These are phyloP conservation scores for Numenius phaeopus DNA, from an alignment of 2,797 vertebrate species.

Conservation along the genomic window DNA sequence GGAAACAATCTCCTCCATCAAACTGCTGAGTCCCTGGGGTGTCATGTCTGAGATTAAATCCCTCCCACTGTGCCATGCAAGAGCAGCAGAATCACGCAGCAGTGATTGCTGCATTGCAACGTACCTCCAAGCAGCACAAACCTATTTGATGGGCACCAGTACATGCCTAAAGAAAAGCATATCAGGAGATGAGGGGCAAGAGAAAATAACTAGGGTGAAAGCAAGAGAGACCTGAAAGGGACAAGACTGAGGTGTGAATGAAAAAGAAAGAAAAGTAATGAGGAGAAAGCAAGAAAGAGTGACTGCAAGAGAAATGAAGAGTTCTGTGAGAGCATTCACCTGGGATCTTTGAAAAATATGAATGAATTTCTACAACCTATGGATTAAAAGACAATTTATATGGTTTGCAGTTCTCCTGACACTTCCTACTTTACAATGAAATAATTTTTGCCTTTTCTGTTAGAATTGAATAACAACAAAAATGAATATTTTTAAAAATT, in stretches of 20 bases:
- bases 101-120: background rate
- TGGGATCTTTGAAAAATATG: background rate
- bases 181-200: background rate
- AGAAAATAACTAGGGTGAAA: background rate
- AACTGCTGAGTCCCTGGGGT: background rate
- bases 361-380: background rate
- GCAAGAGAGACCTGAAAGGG: background rate
- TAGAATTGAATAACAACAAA: background rate
- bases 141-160: background rate
- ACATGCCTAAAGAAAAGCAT: background rate
- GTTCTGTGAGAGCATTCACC: background rate
- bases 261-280: background rate
- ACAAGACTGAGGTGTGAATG: background rate
- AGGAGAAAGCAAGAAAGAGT: background rate
- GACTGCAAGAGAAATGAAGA: background rate
- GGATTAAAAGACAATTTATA: background rate
- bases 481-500: background rate
- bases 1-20: background rate
- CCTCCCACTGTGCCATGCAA: background rate
- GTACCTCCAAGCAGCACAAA: background rate
- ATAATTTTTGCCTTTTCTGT: background rate
- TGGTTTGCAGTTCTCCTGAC: background rate
- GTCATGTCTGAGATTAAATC: slow-evolving; percentile 13
- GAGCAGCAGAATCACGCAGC: background rate
- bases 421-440: background rate